Evolutionary conservation across 2,797 vertebrate species (phyloP), one percentile per base, ranked within the genome.

Genomic region (Mycteria americana): DNA sequence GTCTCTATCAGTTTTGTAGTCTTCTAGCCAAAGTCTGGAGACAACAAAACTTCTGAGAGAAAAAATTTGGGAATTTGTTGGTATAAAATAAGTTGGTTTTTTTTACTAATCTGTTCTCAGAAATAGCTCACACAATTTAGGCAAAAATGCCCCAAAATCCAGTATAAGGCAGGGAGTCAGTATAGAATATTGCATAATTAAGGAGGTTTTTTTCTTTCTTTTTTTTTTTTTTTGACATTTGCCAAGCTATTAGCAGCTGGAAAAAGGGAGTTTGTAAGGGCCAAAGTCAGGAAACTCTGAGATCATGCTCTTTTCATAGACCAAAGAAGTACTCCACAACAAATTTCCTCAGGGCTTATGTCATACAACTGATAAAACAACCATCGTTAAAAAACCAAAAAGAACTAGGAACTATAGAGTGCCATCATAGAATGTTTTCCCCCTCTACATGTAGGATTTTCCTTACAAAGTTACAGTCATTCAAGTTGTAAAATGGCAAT

Each of bases 41-140:
- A n/a, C 4, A 63, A 30, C 4, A 83, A 56, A 54, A 60, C 10
- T 80, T 63, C 27, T 51, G 1, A 5, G 17, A 19, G 6, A 56
- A 74, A 63, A 63, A 17, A 7, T 46, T n/a, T 7, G 3, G 8
- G 6, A 54, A 7, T 13, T 8, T 57, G 70, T 75, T 48, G 2
- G 1, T 30, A 41, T 63, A 4, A 78, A 70, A 41, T 25, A 62
- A 37, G 2, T 46, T 1, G 43, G 33, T 57, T 60, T 3, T 0
- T 78, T 65, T 33, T 19, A 35, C 2, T 62, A 43, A 25, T 25
- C 9, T 48, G 3, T 33, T 67, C 6, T 70, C 23, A 62, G 27
- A 65, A 54, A 33, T 33, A 46, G 6, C 25, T 10, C 10, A 65
- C 4, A 33, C 3, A 46, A 4, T 69, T 62, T 10, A 45, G 33